Percentiles rank a stretch among this genome's conserved stretches.
Conservation (phyloP, 1,140 invertebrate genomes). For the Zaprionus kolodkinae region DNA sequence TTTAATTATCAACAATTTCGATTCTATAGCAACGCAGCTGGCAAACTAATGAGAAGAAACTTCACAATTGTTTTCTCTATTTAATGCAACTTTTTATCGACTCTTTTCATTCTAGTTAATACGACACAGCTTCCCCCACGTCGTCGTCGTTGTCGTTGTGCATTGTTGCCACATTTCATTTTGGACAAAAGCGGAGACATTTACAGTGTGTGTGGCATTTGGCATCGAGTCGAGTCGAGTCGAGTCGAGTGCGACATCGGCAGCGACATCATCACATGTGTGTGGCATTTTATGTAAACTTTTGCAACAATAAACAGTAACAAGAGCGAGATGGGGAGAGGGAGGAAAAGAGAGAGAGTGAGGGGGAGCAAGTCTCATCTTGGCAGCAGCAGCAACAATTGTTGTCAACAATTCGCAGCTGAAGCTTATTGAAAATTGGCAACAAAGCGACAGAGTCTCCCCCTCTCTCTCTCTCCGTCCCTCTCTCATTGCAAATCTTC, state of each 20-base stretch:
- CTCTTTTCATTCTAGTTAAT: neutral
- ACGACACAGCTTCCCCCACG: neutral
- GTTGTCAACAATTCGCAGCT: slow-evolving; percentile 49
- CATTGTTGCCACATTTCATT: slow-evolving; percentile 39
- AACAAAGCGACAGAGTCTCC: slow-evolving; percentile 42
- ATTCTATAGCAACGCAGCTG: neutral
- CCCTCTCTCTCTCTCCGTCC: neutral
- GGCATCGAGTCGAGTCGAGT: neutral
- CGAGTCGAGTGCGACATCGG: neutral
- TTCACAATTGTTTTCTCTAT: neutral
- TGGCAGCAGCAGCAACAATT: slow-evolving; percentile 29
- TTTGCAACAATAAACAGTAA: slow-evolving; percentile 40
- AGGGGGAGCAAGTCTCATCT: slow-evolving; percentile 27
- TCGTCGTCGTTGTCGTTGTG: no score
- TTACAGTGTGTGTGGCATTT: slow-evolving; percentile 30
- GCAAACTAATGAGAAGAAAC: neutral
- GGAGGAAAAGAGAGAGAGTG: neutral
- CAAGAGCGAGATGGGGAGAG: neutral
- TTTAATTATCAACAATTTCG: neutral
- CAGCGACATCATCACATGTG: slow-evolving; percentile 6
- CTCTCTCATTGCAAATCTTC: slow-evolving; percentile 38
- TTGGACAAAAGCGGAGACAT: slow-evolving; percentile 8
- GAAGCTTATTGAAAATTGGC: slow-evolving; percentile 57
- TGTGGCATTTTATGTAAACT: slow-evolving; percentile 47
- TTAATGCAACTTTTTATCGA: neutral